phyloP scores from a whole-genome alignment of 2,888 invertebrate genomes.

The Deilephila porcellus region DNA sequence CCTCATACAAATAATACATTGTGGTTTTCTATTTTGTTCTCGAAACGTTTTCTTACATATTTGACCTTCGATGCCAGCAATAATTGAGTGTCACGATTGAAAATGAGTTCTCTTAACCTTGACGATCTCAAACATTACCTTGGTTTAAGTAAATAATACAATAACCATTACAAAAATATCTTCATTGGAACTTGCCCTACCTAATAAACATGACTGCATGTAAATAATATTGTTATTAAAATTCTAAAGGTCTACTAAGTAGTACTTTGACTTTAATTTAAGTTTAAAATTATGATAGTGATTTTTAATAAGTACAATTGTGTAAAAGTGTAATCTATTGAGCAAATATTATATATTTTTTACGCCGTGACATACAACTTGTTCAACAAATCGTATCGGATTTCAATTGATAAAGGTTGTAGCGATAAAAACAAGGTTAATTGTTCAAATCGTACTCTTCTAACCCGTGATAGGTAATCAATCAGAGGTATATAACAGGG shows the following conservation, averaged over 20 bases:
- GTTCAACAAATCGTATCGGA: background rate
- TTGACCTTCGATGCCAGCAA: background rate
- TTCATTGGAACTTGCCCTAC: too few relatives aligned
- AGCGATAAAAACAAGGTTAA: conserved; percentile 10
- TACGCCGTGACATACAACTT: background rate
- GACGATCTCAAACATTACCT: background rate
- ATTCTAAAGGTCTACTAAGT: too few relatives aligned
- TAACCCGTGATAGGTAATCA: background rate
- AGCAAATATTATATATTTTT: background rate
- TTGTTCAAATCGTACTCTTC: conserved; percentile 2
- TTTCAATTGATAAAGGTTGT: conserved; percentile 4
- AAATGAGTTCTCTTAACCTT: background rate
- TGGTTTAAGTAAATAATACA: too few relatives aligned
- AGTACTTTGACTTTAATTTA: too few relatives aligned
- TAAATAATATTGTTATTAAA: too few relatives aligned
- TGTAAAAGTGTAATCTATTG: background rate
- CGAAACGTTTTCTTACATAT: background rate
- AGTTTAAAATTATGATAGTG: too few relatives aligned
- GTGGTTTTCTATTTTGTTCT: conserved; percentile 12
- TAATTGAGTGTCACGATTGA: background rate
- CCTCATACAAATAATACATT: conserved; percentile 4
- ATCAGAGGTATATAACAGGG: too few relatives aligned
- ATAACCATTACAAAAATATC: too few relatives aligned
- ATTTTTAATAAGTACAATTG: too few relatives aligned
- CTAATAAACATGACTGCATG: too few relatives aligned